A percentile compares a stretch with the other conserved stretches of the same genome.
Conservation (phyloP, 2,888 invertebrate species). For the Cataglyphis livida region DNA sequence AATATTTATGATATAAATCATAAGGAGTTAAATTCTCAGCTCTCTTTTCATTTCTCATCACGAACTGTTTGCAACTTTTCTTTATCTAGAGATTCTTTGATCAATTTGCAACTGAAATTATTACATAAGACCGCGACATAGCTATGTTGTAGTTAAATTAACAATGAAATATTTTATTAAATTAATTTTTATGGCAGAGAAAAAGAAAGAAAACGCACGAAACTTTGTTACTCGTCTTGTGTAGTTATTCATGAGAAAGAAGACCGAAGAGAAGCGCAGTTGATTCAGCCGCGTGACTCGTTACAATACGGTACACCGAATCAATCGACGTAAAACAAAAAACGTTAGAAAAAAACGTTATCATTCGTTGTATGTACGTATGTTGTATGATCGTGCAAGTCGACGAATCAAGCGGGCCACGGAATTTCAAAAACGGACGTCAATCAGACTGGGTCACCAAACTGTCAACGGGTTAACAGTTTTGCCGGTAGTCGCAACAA, state of each 20-base stretch:
- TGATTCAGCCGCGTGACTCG: constrained; percentile 32
- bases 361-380: constrained; percentile 16
- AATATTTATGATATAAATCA: constrained; percentile 2
- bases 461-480: constrained; percentile 21
- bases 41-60: not conserved
- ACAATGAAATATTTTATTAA: not conserved
- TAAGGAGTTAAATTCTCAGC: not conserved
- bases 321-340: not conserved
- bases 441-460: constrained; percentile 53
- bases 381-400: constrained; percentile 14
- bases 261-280: constrained; percentile 26
- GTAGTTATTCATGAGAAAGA: constrained; percentile 23
- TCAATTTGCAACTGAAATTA: not conserved
- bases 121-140: not conserved
- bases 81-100: not conserved
- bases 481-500: constrained; percentile 37
- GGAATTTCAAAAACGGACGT: constrained; percentile 50
- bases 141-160: not conserved
- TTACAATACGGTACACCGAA: not conserved
- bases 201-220: not conserved
- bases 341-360: constrained; percentile 1
- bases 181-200: not conserved
- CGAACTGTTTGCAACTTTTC: not conserved
- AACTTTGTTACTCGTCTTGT: constrained; percentile 36
- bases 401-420: constrained; percentile 33